Conservation (phyloP, 1,140 invertebrate species). For the Eupristina koningsbergeri region DNA sequence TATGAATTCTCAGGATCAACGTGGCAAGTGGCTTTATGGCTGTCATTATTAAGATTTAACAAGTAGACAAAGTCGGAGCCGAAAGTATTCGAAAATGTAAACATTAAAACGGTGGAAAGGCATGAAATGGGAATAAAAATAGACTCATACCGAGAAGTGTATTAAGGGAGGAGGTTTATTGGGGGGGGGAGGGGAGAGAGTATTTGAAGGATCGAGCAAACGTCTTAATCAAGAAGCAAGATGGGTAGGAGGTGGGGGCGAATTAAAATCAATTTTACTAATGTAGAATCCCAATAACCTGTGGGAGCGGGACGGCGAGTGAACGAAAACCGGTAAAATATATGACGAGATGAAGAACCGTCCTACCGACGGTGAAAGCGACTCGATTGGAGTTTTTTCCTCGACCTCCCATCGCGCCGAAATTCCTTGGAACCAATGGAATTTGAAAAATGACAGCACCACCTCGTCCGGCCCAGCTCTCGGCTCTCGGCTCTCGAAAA, state of each 20-base stretch:
- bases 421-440: constrained; percentile 46
- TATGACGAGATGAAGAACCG: constrained; percentile 23
- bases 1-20: no score
- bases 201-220: neutral
- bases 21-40: no score
- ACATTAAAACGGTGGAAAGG: neutral
- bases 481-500: neutral
- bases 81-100: neutral
- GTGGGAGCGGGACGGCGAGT: neutral
- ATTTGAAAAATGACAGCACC: constrained; percentile 49
- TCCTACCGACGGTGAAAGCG: constrained; percentile 41
- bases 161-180: no score
- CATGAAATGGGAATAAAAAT: neutral
- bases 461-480: neutral
- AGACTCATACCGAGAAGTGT: neutral
- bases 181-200: no score
- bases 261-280: constrained; percentile 24
- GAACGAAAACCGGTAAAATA: neutral
- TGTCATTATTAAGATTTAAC: no score
- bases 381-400: constrained; percentile 43
- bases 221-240: constrained; percentile 12
- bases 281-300: constrained; percentile 8
- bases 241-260: neutral
- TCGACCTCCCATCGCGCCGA: constrained; percentile 31
- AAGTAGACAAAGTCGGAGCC: neutral